Conservation (phyloP, 2,888 invertebrate genomes). For the Ennomos quercinarius region DNA sequence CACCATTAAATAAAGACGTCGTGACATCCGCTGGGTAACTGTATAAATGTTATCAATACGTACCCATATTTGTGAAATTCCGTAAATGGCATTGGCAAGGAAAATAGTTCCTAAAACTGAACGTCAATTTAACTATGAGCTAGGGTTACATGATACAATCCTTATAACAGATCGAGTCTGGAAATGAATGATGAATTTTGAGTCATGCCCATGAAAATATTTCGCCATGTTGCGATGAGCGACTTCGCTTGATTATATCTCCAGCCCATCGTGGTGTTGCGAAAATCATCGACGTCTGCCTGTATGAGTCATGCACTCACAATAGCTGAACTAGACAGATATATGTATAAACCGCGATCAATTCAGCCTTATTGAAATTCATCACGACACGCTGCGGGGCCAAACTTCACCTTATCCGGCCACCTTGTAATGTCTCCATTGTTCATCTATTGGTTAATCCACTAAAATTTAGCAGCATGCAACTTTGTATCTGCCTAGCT, state of each 20-base stretch:
- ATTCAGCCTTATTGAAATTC: conserved; percentile 74
- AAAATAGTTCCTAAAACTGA: conserved; percentile 6
- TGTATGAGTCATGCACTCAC: conserved; percentile 65
- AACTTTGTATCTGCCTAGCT: conserved; percentile 32
- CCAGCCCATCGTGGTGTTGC: conserved; percentile 44
- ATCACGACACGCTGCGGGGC: conserved; percentile 66
- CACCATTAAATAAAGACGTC: conserved; percentile 73
- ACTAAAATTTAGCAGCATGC: conserved; percentile 52
- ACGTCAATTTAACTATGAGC: not conserved
- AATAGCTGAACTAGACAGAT: conserved; percentile 63
- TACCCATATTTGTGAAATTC: conserved; percentile 36
- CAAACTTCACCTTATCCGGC: conserved; percentile 77
- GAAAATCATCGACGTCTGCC: conserved; percentile 60
- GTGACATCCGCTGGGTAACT: conserved; percentile 80
- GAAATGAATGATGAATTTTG: conserved; percentile 22
- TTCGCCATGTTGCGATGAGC: conserved; percentile 21
- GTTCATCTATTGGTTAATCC: conserved; percentile 72
- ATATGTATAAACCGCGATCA: conserved; percentile 60
- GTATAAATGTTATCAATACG: conserved; percentile 57
- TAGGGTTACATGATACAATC: conserved; percentile 3
- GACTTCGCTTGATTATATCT: conserved; percentile 23
- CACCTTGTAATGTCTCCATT: conserved; percentile 79
- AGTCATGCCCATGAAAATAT: conserved; percentile 12
- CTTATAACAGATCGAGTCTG: conserved; percentile 5
- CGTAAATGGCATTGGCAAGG: conserved; percentile 4